Conservation (phyloP, 2,113 vertebrate genomes). For the Colossoma macropomum region DNA sequence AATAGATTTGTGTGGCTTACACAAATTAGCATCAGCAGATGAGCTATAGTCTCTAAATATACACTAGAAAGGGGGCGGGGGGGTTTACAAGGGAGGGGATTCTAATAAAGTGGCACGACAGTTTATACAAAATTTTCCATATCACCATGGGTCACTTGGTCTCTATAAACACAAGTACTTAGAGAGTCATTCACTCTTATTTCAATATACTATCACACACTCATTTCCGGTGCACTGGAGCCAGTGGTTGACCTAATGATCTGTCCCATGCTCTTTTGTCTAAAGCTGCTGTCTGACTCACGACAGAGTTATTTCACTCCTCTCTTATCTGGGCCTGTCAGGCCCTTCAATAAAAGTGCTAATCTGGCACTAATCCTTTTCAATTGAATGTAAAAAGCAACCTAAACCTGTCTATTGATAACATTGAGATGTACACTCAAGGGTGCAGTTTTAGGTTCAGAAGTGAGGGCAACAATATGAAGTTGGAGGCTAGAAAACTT, state of each 20-base stretch:
- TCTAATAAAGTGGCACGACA: not conserved
- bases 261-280: slow-evolving; percentile 21
- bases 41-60: not conserved
- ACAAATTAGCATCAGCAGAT: not conserved
- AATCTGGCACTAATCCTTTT: not conserved
- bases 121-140: not conserved
- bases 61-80: too few relatives aligned
- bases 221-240: not conserved
- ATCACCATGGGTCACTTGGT: not conserved
- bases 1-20: too few relatives aligned
- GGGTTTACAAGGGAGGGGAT: not conserved
- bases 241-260: slow-evolving; percentile 1
- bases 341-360: not conserved
- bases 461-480: too few relatives aligned
- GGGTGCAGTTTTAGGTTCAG: too few relatives aligned
- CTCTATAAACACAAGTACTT: not conserved
- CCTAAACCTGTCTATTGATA: too few relatives aligned
- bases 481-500: too few relatives aligned
- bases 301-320: not conserved
- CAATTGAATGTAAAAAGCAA: too few relatives aligned
- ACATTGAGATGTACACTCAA: too few relatives aligned
- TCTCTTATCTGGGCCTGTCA: not conserved
- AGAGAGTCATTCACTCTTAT: slow-evolving; percentile 9
- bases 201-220: slow-evolving; percentile 10
- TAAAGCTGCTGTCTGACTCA: slow-evolving; percentile 4